phyloP scores from a whole-genome alignment of 2,888 invertebrate species.

The Smittia aterrima region DNA sequence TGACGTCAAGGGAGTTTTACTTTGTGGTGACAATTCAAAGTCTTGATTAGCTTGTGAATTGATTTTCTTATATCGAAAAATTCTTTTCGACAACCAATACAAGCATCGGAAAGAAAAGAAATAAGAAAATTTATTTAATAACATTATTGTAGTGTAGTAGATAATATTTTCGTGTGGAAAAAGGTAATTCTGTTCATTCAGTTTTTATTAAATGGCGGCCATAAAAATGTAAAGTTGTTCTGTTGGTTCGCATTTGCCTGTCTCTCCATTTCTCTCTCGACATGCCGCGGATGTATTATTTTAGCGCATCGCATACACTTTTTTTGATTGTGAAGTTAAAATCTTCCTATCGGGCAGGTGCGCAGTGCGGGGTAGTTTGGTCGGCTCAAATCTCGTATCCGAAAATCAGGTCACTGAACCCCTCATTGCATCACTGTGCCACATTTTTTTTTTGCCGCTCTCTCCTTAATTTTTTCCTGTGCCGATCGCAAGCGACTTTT shows the following conservation, averaged over 20 bases:
- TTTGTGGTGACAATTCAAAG: no score
- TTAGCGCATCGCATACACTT: conserved; percentile 24
- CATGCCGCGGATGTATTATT: conserved; percentile 28
- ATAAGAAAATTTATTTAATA: conserved; percentile 28
- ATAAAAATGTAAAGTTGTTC: conserved; percentile 28
- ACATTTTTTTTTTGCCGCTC: neutral
- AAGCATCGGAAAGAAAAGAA: neutral
- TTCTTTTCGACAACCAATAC: neutral
- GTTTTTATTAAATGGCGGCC: conserved; percentile 40
- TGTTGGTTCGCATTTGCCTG: conserved; percentile 18
- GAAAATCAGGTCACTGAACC: conserved; percentile 6
- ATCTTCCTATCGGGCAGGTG: neutral
- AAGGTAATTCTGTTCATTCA: conserved; percentile 35
- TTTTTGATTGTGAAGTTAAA: neutral
- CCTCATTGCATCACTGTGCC: conserved; percentile 32
- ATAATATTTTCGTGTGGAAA: conserved; percentile 34
- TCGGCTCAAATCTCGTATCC: neutral
- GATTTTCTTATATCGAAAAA: neutral
- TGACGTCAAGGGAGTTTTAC: neutral
- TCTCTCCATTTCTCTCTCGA: conserved; percentile 10
- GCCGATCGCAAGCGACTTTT: neutral
- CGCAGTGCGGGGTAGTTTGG: neutral
- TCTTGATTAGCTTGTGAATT: no score
- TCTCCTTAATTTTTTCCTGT: conserved; percentile 9
- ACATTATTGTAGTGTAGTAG: conserved; percentile 23